phyloP scores from a whole-genome alignment of 2,888 invertebrate genomes.

The Sphaerophoria rueppellii region DNA sequence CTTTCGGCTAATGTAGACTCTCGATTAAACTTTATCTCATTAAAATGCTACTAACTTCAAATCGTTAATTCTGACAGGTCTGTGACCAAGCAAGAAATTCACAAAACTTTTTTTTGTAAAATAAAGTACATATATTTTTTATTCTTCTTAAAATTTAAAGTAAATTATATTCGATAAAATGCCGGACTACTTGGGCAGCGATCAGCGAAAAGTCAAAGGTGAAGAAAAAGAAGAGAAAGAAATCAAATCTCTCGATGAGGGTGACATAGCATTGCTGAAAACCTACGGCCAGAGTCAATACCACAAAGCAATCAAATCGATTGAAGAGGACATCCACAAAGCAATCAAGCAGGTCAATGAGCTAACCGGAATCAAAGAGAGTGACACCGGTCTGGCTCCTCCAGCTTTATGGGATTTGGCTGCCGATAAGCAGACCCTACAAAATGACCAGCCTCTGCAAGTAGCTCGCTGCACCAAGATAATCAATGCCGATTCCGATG shows the following conservation, averaged over 20 bases:
- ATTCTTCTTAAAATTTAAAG: neutral
- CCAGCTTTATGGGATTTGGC: slow-evolving; percentile 99
- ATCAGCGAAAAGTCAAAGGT: slow-evolving; percentile 95
- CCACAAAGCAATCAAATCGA: slow-evolving; percentile 95
- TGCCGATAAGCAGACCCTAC: slow-evolving; percentile 98
- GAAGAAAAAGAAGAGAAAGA: slow-evolving; percentile 93
- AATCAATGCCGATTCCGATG: slow-evolving; percentile 97
- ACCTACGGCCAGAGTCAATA: slow-evolving; percentile 99
- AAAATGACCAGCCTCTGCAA: slow-evolving; percentile 98
- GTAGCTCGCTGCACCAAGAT: slow-evolving; percentile 99
- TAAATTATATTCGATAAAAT: slow-evolving; percentile 1
- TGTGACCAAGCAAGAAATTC: slow-evolving; percentile 56
- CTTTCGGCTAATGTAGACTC: neutral
- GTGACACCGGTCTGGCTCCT: slow-evolving; percentile 98
- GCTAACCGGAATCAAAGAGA: slow-evolving; percentile 98
- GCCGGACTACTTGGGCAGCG: slow-evolving; percentile 86
- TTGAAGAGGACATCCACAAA: slow-evolving; percentile 98
- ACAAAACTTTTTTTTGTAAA: slow-evolving; percentile 1
- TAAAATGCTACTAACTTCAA: slow-evolving; percentile 24
- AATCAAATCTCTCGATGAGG: slow-evolving; percentile 97
- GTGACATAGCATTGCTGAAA: slow-evolving; percentile 97
- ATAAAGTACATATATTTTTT: too few species aligned
- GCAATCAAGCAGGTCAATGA: slow-evolving; percentile 97
- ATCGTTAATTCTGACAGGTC: slow-evolving; percentile 33
- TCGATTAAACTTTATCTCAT: neutral